A percentile compares a stretch with the other conserved stretches of the same genome.
Conservation (phyloP, 1,140 invertebrate genomes). For the Holcopasites calliopsidis region DNA sequence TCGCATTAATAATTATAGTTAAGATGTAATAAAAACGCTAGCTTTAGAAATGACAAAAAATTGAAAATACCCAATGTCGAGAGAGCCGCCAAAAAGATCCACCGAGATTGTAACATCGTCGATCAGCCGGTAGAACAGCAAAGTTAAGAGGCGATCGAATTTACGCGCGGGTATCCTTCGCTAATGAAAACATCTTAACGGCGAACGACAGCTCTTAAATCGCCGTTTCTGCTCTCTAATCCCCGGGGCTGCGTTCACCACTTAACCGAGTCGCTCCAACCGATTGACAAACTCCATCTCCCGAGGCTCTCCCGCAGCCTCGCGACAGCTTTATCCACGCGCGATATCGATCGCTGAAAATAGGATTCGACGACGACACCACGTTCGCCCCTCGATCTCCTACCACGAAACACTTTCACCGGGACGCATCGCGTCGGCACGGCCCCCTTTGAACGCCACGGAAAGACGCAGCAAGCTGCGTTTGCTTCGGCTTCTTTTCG, state of each 20-base stretch:
- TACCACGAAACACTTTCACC: too few relatives aligned
- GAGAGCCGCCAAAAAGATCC: too few relatives aligned
- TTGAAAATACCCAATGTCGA: neutral
- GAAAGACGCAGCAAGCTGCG: neutral
- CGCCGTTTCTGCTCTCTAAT: constrained; percentile 65
- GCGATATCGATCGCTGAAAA: constrained; percentile 43
- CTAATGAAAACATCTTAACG: constrained; percentile 67
- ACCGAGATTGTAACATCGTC: too few relatives aligned
- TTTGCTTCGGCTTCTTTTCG: constrained; percentile 12
- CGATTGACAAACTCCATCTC: constrained; percentile 60
- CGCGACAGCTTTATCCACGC: constrained; percentile 32
- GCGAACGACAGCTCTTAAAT: constrained; percentile 71
- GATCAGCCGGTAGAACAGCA: constrained; percentile 72
- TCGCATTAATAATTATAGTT: too few relatives aligned
- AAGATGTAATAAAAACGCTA: too few relatives aligned
- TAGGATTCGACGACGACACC: constrained; percentile 16
- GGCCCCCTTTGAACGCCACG: neutral
- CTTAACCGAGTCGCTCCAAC: constrained; percentile 67
- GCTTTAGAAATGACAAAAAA: too few relatives aligned
- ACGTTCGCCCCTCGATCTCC: neutral
- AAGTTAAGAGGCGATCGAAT: constrained; percentile 64
- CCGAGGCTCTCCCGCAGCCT: constrained; percentile 7
- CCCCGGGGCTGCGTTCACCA: constrained; percentile 67
- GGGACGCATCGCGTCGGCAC: neutral
- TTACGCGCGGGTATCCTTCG: constrained; percentile 32